These are phyloP conservation scores for Apotomis capreana DNA, from an alignment of 2,888 invertebrate species.

Conservation along the genomic window DNA sequence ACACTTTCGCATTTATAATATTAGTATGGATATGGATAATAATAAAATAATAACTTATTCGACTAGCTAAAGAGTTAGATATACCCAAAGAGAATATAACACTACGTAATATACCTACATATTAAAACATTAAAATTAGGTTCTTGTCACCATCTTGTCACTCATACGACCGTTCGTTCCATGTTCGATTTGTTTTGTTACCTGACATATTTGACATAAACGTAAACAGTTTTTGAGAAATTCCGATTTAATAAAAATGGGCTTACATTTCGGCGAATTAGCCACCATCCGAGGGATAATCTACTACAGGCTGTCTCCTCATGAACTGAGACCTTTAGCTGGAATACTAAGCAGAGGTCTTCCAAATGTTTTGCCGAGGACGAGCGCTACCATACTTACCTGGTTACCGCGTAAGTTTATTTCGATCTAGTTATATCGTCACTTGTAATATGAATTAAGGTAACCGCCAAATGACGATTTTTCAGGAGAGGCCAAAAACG, in stretches of 20 bases:
- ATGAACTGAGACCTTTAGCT: constrained; percentile 92
- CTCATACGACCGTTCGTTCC: background rate
- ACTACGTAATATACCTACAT: no score
- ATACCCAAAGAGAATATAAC: no score
- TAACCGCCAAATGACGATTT: no score
- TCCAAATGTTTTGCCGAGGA: constrained; percentile 88
- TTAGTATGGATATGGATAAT: no score
- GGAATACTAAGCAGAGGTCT: constrained; percentile 87
- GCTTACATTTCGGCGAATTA: constrained; percentile 89
- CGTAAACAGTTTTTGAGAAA: background rate
- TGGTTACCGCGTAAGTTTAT: constrained; percentile 89
- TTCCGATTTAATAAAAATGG: constrained; percentile 52
- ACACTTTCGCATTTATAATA: no score
- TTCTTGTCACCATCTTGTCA: no score
- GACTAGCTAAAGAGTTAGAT: no score
- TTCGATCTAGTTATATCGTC: no score
- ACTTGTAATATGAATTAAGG: no score
- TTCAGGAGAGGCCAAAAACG: no score
- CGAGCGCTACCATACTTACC: constrained; percentile 83
- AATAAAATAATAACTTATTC: no score
- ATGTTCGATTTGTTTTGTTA: constrained; percentile 1
- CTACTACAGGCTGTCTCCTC: constrained; percentile 91
- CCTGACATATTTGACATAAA: background rate
- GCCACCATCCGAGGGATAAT: constrained; percentile 91
- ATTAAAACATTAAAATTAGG: no score